Evolutionary conservation across 2,113 vertebrate genomes (phyloP), one percentile per base, ranked within the genome.

Genomic region (Oncorhynchus clarkii): DNA sequence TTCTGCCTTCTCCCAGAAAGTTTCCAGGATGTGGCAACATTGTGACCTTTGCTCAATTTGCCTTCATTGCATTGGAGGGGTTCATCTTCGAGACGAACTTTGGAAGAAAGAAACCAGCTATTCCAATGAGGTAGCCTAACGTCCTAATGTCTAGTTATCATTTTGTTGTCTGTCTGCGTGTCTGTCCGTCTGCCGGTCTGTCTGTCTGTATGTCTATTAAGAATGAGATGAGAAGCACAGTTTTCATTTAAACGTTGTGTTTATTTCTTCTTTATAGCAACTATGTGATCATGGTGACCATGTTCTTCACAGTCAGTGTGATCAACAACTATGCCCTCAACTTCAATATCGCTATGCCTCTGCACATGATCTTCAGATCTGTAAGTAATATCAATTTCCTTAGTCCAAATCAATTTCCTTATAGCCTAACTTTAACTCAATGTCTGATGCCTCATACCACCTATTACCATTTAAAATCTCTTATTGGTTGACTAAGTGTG

Each of bases 321-420:
- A 93, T 98, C 80, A 99, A 99, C 91, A 99, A 99, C 89, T 99
- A 99, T 0, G 96, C 97, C 65, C 95, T 99, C 78, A 99, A 98
- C 80, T 94, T 99, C 81, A 97, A 97, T 84, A 98, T 99, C 0
- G 93, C 97, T 34, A 99, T 99, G 98, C 98, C 98, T 0, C 87
- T 99, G 79, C 98, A 99, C 82, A 99, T 99, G 98, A 98, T 99
- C 89, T 99, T 99, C 88, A 93, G 98, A 96, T 99, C 98, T 4
- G 98, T 99, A 86, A 94, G 96, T 94, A 27, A 27, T 27, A 9
- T 62, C 48, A 31, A 18, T 68, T n/a, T 77, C 8, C 26, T 45
- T 66, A 76, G 9, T 77, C 7, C 13, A 67, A 62, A 66, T 68
- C 11, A 14, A 49, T 51, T 14, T 51, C 13, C 49, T 51, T 3